Evolutionary conservation across 2,888 invertebrate species (phyloP), one percentile per base, ranked within the genome.

Genomic region (Sisyra nigra): DNA sequence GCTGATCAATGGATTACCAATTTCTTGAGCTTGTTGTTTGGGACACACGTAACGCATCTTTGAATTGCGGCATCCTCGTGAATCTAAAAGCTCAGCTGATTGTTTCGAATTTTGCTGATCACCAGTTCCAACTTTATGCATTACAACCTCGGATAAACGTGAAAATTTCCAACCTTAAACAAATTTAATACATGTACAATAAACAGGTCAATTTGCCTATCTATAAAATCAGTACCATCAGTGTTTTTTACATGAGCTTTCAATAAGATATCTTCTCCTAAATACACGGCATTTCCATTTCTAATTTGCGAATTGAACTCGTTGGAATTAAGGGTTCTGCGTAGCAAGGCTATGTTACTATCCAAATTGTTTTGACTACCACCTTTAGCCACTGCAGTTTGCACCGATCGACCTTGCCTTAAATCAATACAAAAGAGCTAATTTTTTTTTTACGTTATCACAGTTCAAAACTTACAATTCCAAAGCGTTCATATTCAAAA

Each of bases 261-360:
- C 19, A 74, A 51, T 35, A 72, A 50, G 29, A 74, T 55, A 46
- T 73, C 71, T 52, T 74, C 74, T 3, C 74, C 74, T 35, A 74
- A 55, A 45, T 67, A 62, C 1, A 74, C 72, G 3, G 67, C 70
- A 40, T 70, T 68, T 1, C 62, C 54, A 45, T 66, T 63, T 2
- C 37, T 24, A 42, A 74, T 57, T 14, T 59, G 61, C n/a, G 65
- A 58, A 13, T 66, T 65, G 48, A 68, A 72, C 17, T 67, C 66
- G 42, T 63, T 65, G 41, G 58, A 59, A 2, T 55, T 54, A n/a
- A 64, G 56, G 1, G 59, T 58, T 45, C 65, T 66, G 24, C 70
- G 54, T 44, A 68, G 60, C 2, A 74, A 53, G 37, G 63, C 67
- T 9, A 74, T 61, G 42, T 68, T 65, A 8, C 68, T 69, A 19